Evolutionary conservation across 2,888 invertebrate species (phyloP).

Genomic region (Drosophila ustulata): DNA sequence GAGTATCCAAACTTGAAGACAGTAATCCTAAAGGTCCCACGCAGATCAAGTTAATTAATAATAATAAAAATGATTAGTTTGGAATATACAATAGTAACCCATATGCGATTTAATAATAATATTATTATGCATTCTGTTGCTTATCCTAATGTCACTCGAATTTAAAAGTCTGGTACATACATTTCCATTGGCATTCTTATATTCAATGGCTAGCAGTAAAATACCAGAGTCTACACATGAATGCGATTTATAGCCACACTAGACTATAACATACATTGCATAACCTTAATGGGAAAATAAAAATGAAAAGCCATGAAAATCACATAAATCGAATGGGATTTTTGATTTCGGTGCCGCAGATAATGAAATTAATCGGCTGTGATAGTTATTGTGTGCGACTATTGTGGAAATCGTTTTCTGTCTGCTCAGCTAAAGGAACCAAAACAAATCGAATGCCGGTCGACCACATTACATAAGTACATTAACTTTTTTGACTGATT

Average conservation of each 20-base stretch:
- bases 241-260: conserved; percentile 51
- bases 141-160: no score
- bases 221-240: conserved; percentile 54
- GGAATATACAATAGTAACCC: no score
- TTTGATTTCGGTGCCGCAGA: conserved; percentile 72
- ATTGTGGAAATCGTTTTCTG: conserved; percentile 66
- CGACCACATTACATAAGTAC: conserved; percentile 32
- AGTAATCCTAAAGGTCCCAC: no score
- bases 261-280: conserved; percentile 45
- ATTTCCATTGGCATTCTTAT: no score
- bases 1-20: no score
- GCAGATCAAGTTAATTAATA: no score
- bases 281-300: conserved; percentile 18
- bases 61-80: no score
- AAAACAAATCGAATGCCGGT: conserved; percentile 43
- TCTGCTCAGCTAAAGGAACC: conserved; percentile 36
- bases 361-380: conserved; percentile 80
- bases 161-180: no score
- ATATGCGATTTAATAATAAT: no score
- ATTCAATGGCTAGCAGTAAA: conserved; percentile 14
- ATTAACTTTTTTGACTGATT: conserved; percentile 1
- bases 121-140: no score
- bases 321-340: conserved; percentile 75
- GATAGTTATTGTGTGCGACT: conserved; percentile 80
- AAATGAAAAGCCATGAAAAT: conserved; percentile 25